Evolutionary conservation across 2,888 invertebrate genomes (phyloP).

Genomic region (Tetragonula carbonaria): DNA sequence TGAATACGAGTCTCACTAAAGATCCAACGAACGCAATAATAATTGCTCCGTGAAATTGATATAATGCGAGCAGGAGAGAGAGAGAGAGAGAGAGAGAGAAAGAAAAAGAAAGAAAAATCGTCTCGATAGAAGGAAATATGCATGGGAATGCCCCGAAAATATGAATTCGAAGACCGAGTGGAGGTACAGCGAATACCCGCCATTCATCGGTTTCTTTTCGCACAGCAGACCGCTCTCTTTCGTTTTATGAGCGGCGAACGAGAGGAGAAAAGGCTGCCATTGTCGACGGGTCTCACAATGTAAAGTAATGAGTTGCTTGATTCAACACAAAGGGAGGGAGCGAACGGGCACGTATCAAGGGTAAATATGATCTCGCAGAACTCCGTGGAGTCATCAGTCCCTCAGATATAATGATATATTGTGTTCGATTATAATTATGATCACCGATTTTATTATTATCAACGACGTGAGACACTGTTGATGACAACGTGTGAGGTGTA

Average conservation of each 20-base stretch:
- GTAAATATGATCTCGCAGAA: constrained; percentile 32
- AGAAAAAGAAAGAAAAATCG: background rate
- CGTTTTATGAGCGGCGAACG: constrained; percentile 40
- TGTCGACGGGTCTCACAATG: constrained; percentile 67
- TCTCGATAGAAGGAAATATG: constrained; percentile 15
- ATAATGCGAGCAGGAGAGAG: background rate
- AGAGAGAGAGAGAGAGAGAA: too few species aligned
- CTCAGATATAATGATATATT: constrained; percentile 54
- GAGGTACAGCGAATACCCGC: constrained; percentile 51
- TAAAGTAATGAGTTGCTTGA: constrained; percentile 73
- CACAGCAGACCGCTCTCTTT: constrained; percentile 33
- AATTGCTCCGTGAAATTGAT: constrained; percentile 35
- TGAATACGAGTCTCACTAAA: background rate
- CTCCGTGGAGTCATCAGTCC: constrained; percentile 12
- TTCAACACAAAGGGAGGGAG: constrained; percentile 50
- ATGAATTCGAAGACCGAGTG: constrained; percentile 42
- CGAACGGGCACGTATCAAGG: constrained; percentile 6
- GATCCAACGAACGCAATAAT: constrained; percentile 13
- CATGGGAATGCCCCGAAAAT: constrained; percentile 5
- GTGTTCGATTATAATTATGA: background rate
- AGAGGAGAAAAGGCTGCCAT: constrained; percentile 60
- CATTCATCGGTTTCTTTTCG: constrained; percentile 65
- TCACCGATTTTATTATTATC: background rate
- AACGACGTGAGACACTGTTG: background rate
- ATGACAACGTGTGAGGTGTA: background rate